Base-by-base conservation (phyloP, 2,797 vertebrate genomes). In the Xiphophorus birchmanni region DNA sequence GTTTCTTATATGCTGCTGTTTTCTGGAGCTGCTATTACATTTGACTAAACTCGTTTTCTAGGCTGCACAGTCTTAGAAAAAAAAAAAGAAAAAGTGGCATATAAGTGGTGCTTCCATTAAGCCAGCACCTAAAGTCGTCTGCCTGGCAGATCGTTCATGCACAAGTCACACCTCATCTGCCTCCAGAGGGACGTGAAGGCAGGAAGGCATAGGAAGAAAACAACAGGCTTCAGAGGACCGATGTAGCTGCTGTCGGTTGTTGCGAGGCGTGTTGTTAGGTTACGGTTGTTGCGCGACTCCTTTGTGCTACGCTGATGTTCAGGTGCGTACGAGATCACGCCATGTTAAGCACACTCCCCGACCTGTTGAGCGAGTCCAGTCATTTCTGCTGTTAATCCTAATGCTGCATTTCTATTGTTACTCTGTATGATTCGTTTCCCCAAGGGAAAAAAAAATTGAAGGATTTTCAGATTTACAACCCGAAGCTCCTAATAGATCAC, bases 301-400 rank as follows among this genome's bases (percentile, higher is more conserved):
- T 74, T 74, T 65, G 21, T 63, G 56, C 40, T 73, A n/a, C 44
- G 12, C 63, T 71, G 74, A 48, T 37, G 37, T 58, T 11, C 44
- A 40, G 42, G 85, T 85, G 32, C 72, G 9, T 21, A 3, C 56
- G 12, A 78, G 1, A 42, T 23, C 13, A 12, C 32, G 73, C 26
- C 13, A 26, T 72, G 12, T 76, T 23, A 65, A 40, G 77, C 40
- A 73, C 42, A 52, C 26, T 63, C 37, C 35, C 71, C 81, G 78
- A 87, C 86, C 42, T 65, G 91, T 81, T 40, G 44, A 90, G 72
- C 88, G 67, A 74, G 90, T 77, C 37, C 8, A 73, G 78, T 79
- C 5, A 69, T 80, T 89, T 84, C 44, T 48, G 65, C 50, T 56
- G 56, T 67, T 78, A 21, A 80, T 79, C 45, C 45, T 21, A n/a